Base-by-base conservation (phyloP, 2,797 vertebrate genomes). In the Simalia tracyae region DNA sequence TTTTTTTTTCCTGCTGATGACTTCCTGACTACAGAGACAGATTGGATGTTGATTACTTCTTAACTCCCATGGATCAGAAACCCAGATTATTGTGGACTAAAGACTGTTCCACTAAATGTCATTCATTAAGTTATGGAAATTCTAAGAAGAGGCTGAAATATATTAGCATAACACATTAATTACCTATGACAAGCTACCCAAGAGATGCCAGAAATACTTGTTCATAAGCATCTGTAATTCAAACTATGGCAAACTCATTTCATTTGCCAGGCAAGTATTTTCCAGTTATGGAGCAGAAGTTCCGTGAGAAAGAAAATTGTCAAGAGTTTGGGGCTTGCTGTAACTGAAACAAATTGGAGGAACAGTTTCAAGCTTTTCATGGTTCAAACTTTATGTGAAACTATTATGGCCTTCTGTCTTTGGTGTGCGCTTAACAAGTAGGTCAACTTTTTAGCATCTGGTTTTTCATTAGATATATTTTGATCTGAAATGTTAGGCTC, bases 61-160 rank as follows among this genome's bases (percentile, higher is more conserved):
- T 96, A 95, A 97, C 95, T 95, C 94, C 94, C 95, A 91, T 95
- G 92, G 94, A 96, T 95, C 93, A 95, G 87, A 95, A 93, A 84
- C 2, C 92, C 88, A 96, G 87, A 94, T 92, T 96, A 96, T 95
- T 94, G 94, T 88, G 93, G 94, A 96, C 88, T 93, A 92, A 92
- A 97, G 93, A 95, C 24, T 91, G 96, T 93, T 95, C 93, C 88
- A 72, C 94, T 88, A 94, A 96, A 96, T 93, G 91, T 76, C 92
- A 96, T 56, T 91, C 95, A 91, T 87, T 91, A 92, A 93, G 93
- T 91, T 64, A 94, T 0, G 0, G 54, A 91, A 81, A 92, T 94
- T 93, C 90, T 95, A 93, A 84, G 64, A 90, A 93, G 93, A 95
- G 84, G 15, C 42, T 59, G 72, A 91, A 89, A 19, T 87, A 91